Conservation (phyloP, 2,888 invertebrate genomes). For the Monochamus alternatus region DNA sequence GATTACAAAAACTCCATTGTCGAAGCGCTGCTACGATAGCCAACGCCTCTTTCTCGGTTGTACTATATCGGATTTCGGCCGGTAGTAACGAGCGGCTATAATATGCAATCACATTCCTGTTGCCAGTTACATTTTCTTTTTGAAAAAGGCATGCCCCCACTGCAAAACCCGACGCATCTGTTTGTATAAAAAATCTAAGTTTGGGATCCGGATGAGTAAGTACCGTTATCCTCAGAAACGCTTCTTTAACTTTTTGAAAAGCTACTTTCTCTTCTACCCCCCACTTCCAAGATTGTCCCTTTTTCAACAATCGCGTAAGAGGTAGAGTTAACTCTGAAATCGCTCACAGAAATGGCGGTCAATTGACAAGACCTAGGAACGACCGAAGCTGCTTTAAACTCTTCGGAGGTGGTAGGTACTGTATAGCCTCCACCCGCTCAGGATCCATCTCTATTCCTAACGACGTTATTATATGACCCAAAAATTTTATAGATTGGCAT, state of each 20-base stretch:
- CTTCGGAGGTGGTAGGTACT: neutral
- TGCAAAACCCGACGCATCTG: slow-evolving; percentile 14
- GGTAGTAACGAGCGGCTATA: slow-evolving; percentile 9
- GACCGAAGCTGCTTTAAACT: slow-evolving; percentile 33
- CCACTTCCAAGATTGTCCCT: slow-evolving; percentile 18
- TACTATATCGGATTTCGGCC: slow-evolving; percentile 21
- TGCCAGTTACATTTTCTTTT: neutral
- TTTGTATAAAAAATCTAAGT: slow-evolving; percentile 1
- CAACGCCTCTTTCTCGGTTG: slow-evolving; percentile 24
- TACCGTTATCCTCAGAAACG: slow-evolving; percentile 4
- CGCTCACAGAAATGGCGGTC: slow-evolving; percentile 18
- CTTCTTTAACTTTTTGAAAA: slow-evolving; percentile 8
- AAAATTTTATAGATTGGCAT: slow-evolving; percentile 7
- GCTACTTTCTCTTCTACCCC: neutral
- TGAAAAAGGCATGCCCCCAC: slow-evolving; percentile 21
- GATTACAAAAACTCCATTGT: slow-evolving; percentile 28
- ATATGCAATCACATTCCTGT: slow-evolving; percentile 15
- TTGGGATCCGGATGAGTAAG: slow-evolving; percentile 2
- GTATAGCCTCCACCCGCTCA: slow-evolving; percentile 13
- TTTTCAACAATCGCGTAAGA: slow-evolving; percentile 2
- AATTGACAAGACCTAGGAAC: slow-evolving; percentile 30
- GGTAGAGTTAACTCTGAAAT: slow-evolving; percentile 12
- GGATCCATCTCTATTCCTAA: slow-evolving; percentile 29
- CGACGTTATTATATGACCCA: slow-evolving; percentile 32
- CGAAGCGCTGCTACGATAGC: slow-evolving; percentile 16